Conservation (phyloP, 2,113 vertebrate genomes). For the Telmatochromis bifrenatus region DNA sequence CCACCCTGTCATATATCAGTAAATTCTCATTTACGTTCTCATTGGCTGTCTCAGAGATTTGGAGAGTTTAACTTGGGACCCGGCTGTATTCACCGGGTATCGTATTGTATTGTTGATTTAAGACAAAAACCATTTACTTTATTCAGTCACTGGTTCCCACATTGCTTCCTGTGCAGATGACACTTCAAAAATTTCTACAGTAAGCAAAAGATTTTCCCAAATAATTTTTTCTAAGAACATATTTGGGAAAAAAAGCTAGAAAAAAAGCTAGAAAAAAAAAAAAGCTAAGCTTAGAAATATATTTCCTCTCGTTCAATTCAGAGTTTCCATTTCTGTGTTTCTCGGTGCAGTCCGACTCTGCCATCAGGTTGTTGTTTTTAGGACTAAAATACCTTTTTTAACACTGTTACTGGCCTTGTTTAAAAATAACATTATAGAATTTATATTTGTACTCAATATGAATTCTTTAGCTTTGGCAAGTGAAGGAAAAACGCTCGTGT, state of each 20-base stretch:
- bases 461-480: neutral
- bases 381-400: neutral
- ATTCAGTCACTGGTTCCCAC: neutral
- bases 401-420: neutral
- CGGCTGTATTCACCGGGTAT: rapidly evolving
- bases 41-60: neutral
- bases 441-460: neutral
- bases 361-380: neutral
- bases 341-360: neutral
- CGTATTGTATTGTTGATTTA: rapidly evolving
- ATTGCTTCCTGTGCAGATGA: neutral
- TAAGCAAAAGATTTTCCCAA: neutral
- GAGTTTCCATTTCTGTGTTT: neutral
- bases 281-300: neutral
- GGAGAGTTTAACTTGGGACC: neutral
- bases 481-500: neutral
- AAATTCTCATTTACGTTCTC: neutral
- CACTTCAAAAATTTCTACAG: neutral
- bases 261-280: neutral
- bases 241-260: rapidly evolving
- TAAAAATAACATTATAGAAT: neutral
- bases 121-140: neutral
- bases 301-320: rapidly evolving
- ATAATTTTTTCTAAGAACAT: neutral
- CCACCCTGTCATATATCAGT: neutral